Conservation (phyloP, 1,140 invertebrate species). For the Platorchestia sp. region DNA sequence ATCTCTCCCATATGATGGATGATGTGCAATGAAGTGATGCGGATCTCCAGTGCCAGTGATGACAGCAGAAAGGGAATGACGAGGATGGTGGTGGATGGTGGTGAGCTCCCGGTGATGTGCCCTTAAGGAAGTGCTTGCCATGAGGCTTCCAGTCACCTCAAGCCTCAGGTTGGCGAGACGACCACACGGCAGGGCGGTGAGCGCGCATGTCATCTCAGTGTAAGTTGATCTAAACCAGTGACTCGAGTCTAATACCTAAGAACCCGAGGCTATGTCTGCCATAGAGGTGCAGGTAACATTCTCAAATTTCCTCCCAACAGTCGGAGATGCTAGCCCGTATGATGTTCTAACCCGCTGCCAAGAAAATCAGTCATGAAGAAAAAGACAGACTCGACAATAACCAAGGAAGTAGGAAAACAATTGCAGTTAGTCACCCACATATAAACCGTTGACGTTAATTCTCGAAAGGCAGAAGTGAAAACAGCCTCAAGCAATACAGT, state of each 20-base stretch:
- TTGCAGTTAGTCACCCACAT: too few relatives aligned
- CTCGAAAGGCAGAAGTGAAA: background rate
- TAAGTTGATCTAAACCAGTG: background rate
- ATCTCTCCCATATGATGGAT: background rate
- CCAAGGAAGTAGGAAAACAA: too few relatives aligned
- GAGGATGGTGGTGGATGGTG: conserved; percentile 15
- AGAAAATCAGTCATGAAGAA: background rate
- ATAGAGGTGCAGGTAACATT: background rate
- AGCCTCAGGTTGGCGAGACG: background rate
- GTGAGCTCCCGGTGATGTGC: conserved; percentile 10
- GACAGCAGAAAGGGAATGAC: conserved; percentile 29
- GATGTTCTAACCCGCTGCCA: background rate
- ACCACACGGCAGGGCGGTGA: background rate
- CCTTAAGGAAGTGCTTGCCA: background rate
- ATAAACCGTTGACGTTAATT: background rate
- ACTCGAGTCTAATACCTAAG: background rate
- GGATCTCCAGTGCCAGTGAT: conserved; percentile 34
- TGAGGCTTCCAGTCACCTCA: background rate
- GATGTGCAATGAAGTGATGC: conserved; percentile 34
- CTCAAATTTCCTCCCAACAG: background rate
- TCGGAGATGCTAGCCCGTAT: background rate
- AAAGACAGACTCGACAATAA: background rate
- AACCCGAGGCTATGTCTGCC: background rate
- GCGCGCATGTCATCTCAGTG: background rate
- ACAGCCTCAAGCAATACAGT: background rate